phyloP scores from a whole-genome alignment of 2,797 vertebrate genomes.

The Helicolenus hilgendorfi region DNA sequence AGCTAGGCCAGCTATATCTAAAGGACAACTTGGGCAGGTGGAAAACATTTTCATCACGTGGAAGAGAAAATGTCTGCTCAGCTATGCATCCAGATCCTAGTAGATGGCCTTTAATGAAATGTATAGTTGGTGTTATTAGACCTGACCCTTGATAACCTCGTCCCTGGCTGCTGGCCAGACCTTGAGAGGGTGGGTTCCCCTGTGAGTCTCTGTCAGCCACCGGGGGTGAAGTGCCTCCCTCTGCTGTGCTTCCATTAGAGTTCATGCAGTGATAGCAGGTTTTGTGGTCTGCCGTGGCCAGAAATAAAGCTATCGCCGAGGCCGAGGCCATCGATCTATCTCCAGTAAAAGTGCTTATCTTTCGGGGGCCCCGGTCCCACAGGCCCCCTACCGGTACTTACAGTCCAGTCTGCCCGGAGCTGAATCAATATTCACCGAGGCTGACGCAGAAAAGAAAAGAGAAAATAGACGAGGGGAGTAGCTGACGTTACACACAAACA shows the following conservation, averaged over 20 bases:
- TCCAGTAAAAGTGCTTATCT: slow-evolving; percentile 85
- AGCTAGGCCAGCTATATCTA: slow-evolving; percentile 8
- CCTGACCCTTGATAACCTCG: slow-evolving; percentile 44
- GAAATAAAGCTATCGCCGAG: slow-evolving; percentile 42
- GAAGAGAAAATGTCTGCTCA: not conserved
- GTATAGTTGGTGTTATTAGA: slow-evolving; percentile 21
- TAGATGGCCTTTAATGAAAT: slow-evolving; percentile 26
- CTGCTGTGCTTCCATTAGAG: slow-evolving; percentile 63
- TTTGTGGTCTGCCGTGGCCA: slow-evolving; percentile 48
- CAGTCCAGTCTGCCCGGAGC: slow-evolving; percentile 60
- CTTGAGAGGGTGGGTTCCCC: slow-evolving; percentile 38
- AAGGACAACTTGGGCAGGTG: not conserved
- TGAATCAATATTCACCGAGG: slow-evolving; percentile 79
- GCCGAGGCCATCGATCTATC: slow-evolving; percentile 70
- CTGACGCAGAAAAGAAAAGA: slow-evolving; percentile 49
- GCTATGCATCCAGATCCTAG: not conserved
- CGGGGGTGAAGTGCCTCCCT: slow-evolving; percentile 46
- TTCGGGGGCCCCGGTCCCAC: slow-evolving; percentile 57
- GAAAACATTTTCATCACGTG: too few species aligned
- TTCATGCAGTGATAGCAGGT: slow-evolving; percentile 61
- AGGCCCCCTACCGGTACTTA: slow-evolving; percentile 77
- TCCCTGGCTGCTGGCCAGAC: slow-evolving; percentile 37
- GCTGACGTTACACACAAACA: slow-evolving; percentile 23
- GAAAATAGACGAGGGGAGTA: slow-evolving; percentile 28
- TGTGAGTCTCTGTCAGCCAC: slow-evolving; percentile 53